phyloP scores from a whole-genome alignment of 2,113 vertebrate genomes.

The Camelus bactrianus region DNA sequence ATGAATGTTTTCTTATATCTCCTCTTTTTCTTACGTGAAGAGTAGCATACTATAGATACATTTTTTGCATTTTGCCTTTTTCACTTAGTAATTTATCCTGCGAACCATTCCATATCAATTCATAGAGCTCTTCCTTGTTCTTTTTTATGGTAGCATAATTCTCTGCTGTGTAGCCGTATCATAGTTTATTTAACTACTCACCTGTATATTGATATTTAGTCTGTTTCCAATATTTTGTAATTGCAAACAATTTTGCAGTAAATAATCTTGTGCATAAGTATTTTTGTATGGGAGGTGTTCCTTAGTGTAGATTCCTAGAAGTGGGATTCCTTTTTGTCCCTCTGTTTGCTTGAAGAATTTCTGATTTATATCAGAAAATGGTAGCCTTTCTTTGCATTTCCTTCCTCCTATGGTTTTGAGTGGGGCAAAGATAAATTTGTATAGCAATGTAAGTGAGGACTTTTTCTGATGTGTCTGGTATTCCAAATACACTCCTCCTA shows the following conservation, averaged over 20 bases:
- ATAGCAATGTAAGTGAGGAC: not conserved
- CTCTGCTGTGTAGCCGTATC: not conserved
- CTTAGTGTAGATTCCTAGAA: conserved; percentile 13
- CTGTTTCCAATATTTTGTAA: conserved; percentile 12
- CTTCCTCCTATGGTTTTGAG: not conserved
- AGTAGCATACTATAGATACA: not conserved
- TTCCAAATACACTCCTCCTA: not conserved
- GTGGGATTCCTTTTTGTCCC: conserved; percentile 9
- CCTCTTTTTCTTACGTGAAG: conserved; percentile 13
- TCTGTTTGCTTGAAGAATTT: conserved; percentile 55
- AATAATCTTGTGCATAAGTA: not conserved
- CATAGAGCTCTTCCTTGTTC: not conserved
- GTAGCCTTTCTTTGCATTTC: not conserved
- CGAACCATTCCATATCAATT: conserved; percentile 2
- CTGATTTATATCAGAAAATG: conserved; percentile 45
- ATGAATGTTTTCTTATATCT: not conserved
- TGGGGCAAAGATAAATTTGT: conserved; percentile 24
- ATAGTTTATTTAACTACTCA: not conserved
- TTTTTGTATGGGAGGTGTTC: not conserved
- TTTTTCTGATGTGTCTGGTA: not conserved
- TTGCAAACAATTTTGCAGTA: conserved; percentile 20
- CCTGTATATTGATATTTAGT: not conserved
- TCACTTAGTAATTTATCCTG: not conserved
- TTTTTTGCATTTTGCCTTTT: not conserved
- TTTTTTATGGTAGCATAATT: not conserved